Conservation (phyloP, 2,797 vertebrate species). For the Anguilla megastoma region DNA sequence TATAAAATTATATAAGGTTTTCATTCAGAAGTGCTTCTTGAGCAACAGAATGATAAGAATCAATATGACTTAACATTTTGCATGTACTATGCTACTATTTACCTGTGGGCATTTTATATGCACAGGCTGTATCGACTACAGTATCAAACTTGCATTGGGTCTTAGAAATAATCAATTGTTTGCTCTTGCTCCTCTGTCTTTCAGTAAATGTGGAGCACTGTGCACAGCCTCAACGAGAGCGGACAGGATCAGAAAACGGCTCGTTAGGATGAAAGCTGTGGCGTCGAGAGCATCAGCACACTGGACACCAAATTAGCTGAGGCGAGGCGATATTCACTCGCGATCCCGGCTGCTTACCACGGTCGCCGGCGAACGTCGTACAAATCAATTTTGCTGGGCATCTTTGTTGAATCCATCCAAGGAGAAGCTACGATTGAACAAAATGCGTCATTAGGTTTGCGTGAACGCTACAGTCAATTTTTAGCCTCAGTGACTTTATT, state of each 20-base stretch:
- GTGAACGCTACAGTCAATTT: background rate
- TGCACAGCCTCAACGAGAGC: background rate
- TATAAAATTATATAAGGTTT: background rate
- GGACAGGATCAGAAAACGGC: background rate
- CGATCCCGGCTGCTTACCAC: constrained; percentile 75
- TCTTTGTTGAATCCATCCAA: constrained; percentile 85
- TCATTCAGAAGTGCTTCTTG: background rate
- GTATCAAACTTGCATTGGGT: background rate
- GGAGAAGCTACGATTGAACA: constrained; percentile 80
- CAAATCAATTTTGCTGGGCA: constrained; percentile 89
- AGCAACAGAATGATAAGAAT: background rate
- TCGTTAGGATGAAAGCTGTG: background rate
- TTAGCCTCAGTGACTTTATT: background rate
- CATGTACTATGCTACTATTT: background rate
- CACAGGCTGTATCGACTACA: background rate
- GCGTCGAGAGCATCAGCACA: background rate
- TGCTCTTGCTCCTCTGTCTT: background rate
- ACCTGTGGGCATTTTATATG: no score
- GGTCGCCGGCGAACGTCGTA: constrained; percentile 95
- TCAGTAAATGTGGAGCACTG: background rate
- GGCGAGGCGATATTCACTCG: background rate
- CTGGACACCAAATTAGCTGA: background rate
- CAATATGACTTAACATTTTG: background rate
- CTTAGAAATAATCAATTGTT: background rate
- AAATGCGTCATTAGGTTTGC: background rate